Base-by-base conservation (phyloP, 2,797 vertebrate species). In the Hydrocynus forskahlii region DNA sequence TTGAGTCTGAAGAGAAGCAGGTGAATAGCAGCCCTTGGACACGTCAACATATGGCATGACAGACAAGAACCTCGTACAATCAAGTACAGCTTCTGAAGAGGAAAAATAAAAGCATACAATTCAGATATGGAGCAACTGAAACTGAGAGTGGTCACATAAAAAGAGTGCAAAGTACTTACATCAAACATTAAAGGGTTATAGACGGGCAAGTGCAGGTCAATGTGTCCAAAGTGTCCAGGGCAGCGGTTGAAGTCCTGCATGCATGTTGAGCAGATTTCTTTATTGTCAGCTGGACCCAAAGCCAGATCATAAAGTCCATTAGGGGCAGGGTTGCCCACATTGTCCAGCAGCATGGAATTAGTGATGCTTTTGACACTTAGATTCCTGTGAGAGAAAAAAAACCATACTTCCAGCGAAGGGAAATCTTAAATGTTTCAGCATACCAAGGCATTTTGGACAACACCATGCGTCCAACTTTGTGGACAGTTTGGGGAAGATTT, bases 161-260 rank as follows among this genome's bases (percentile, higher is more conserved):
- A 6, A 38, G 12, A 5, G n/a, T 6, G 29, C 17, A n/a, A 21
- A 48, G 45, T 4, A 60, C 97, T 43, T 91, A 99, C 98, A 79
- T 98, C 97, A 12, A 99, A 99, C 82, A 99, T 94, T 25, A 99
- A 92, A 0, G 98, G 98, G 82, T 97, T 99, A 87, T 97, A 99
- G 6, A 98, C 97, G 0, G 95, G 94, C 2, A 99, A 92, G 0
- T 97, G 96, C 17, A 99, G 92, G 0, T 99, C 96, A 0, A 99
- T 91, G 14, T 97, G 96, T 12, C 98, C 98, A 19, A 99, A 83
- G 88, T 99, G 98, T 5, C 98, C 98, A 0, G 97, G 96, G 82
- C 97, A 99, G 89, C 89, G 93, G 87, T 86, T 94, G 88, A 95
- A 98, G 87, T 96, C 96, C 91, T 99, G 98, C 84, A 95, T 93